Evolutionary conservation across 1,140 invertebrate species (phyloP), one percentile per base, ranked within the genome.

Genomic region (Agraylea sexmaculata): DNA sequence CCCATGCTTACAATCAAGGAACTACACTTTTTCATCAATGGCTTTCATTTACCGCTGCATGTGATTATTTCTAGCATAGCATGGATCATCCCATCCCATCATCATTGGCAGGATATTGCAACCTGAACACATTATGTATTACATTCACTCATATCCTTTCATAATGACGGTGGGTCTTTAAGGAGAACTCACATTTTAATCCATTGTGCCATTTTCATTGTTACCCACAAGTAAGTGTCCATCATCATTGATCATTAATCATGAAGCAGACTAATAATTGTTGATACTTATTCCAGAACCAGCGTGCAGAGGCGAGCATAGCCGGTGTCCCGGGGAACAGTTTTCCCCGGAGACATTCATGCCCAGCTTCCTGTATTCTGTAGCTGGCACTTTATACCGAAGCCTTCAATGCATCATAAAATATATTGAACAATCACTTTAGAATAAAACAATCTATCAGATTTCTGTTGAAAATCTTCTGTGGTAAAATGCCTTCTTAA

Each of bases 291-390:
- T 45, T 48, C 16, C 30, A 48, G 46, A 23, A 45, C 46, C 12
- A 48, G 46, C 27, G 36, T 45, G 15, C 46, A 48, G 40, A 48
- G 46, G 38, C 38, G 46, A 15, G 42, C 46, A 37, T 48, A 48
- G 46, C 46, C 46, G 41, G 42, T 35, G 42, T 48, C 46, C 46
- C 42, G 46, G 46, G 46, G 46, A 43, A 40, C 42, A 12, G 46
- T 48, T 39, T 48, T 48, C 46, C 46, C 46, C 46, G 46, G 46
- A 13, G 46, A 45, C 27, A 42, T 48, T 16, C 45, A 48, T 40
- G 42, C 46, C 28, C 46, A 48, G 18, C 34, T 48, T 20, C 40
- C 46, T 28, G 37, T 34, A 21, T 48, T 48, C 35, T 44, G 35
- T 20, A 42, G 46, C 29, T 48, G 46, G 46, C 46, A 48, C 30